Percentiles rank a stretch among this genome's conserved stretches.
Conservation (phyloP, 2,888 invertebrate genomes). For the Caenorhabditis panamensis region DNA sequence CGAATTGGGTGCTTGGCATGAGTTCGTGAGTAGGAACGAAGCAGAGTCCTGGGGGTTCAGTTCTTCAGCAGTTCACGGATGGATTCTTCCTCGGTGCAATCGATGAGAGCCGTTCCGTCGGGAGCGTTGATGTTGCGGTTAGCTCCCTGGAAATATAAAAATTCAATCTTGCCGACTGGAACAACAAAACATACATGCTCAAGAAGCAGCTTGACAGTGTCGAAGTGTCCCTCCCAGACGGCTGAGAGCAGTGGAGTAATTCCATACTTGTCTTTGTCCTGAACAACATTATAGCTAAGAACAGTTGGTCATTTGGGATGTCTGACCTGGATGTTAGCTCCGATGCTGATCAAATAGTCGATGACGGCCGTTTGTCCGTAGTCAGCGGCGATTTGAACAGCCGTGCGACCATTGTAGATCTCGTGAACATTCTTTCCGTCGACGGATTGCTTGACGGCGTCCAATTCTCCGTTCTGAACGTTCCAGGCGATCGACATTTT, state of each 20-base stretch:
- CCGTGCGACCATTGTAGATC: constrained; percentile 92
- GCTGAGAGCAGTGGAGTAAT: constrained; percentile 94
- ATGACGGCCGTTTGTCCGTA: constrained; percentile 94
- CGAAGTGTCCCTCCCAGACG: constrained; percentile 96
- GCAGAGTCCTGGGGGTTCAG: not conserved
- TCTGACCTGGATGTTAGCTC: constrained; percentile 93
- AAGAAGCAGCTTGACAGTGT: constrained; percentile 91
- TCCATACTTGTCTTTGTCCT: constrained; percentile 95
- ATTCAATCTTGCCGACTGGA: not conserved
- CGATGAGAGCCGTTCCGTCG: constrained; percentile 65
- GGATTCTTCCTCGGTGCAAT: constrained; percentile 64
- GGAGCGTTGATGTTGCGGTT: constrained; percentile 61
- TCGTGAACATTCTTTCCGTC: constrained; percentile 85
- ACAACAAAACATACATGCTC: constrained; percentile 86
- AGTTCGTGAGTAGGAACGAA: not conserved
- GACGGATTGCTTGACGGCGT: constrained; percentile 59
- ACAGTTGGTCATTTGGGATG: constrained; percentile 67
- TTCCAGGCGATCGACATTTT: constrained; percentile 63
- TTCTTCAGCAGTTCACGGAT: constrained; percentile 60
- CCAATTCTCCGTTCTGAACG: constrained; percentile 68
- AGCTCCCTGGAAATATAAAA: constrained; percentile 63
- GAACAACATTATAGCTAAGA: constrained; percentile 70
- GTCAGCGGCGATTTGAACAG: constrained; percentile 93
- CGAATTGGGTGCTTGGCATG: constrained; percentile 12
- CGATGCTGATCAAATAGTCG: constrained; percentile 90